Evolutionary conservation across 2,888 invertebrate species (phyloP), one percentile per base, ranked within the genome.

Genomic region (Brachypalpus laphriformis): DNA sequence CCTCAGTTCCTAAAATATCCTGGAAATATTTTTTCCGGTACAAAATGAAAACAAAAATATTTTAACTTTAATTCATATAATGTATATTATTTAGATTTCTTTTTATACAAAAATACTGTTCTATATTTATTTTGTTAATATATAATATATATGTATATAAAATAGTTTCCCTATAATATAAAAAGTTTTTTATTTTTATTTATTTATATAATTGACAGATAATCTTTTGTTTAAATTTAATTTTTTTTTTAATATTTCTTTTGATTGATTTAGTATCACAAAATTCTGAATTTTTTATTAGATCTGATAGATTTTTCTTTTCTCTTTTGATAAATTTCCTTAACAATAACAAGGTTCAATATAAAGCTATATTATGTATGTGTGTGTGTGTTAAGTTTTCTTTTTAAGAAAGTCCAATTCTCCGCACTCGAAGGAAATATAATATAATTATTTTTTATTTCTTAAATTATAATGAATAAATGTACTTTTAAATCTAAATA

Each of bases 61-160:
- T 25, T 22, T 22, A 51, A 59, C 16, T 78, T 49, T 54, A 83
- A 65, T 83, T 70, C 65, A 80, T 70, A 54, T 72, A 72, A 51
- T 77, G 77, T 86, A 86, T 86, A 82, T 77, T 76, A 34, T 81
- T 68, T 72, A 74, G 40, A 57, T 74, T 85, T 56, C 59, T 37
- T 85, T 82, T 80, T 76, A 82, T 87, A 87, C 86, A 87, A 87
- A 87, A 87, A 87, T 87, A 87, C 87, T 87, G 87, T 71, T 87
- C 81, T 85, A 85, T 80, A 80, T 83, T 82, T 81, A 82, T 74
- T 80, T 59, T 82, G 61, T 75, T 77, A 63, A 82, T 86, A 82
- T 81, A 82, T 78, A 68, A 76, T 87, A 80, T 68, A 78, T 75
- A 83, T 82, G 51, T 83, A 78, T 85, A 85, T 81, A 85, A 81